Conservation (phyloP, 1,140 invertebrate genomes). For the Sminthurinus signatus region DNA sequence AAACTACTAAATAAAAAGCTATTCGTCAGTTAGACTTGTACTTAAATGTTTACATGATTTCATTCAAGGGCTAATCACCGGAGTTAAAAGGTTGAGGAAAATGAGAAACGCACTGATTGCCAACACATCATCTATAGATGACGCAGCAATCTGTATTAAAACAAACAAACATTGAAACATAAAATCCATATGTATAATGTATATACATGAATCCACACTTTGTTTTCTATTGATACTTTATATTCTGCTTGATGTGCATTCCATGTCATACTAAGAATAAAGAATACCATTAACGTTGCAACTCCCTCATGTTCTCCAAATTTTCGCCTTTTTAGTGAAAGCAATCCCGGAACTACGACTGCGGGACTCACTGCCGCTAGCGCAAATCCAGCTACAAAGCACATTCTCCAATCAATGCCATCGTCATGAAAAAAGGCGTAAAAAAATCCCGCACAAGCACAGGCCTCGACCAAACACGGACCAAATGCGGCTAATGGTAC, state of each 20-base stretch:
- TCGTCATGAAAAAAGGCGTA: constrained; percentile 13
- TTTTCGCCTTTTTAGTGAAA: constrained; percentile 73
- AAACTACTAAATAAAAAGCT: too few species aligned
- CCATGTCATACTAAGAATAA: too few species aligned
- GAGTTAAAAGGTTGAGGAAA: constrained; percentile 65
- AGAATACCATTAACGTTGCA: too few species aligned
- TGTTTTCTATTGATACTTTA: too few species aligned
- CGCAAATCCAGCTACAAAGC: constrained; percentile 32
- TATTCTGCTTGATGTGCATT: too few species aligned
- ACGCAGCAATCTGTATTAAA: constrained; percentile 90
- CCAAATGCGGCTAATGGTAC: constrained; percentile 34
- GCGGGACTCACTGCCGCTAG: constrained; percentile 88
- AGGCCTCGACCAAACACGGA: constrained; percentile 27
- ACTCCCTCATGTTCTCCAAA: constrained; percentile 61
- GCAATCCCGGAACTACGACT: constrained; percentile 85
- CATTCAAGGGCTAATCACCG: too few species aligned
- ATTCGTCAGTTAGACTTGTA: too few species aligned
- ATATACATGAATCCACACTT: too few species aligned
- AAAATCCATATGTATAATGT: too few species aligned
- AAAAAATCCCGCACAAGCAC: neutral
- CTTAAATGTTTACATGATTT: too few species aligned
- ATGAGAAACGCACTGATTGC: constrained; percentile 85
- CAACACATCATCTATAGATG: constrained; percentile 78
- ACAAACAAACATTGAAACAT: too few species aligned
- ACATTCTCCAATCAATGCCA: constrained; percentile 14